phyloP scores from a whole-genome alignment of 2,888 invertebrate species.

The Dolichopus griseipennis region DNA sequence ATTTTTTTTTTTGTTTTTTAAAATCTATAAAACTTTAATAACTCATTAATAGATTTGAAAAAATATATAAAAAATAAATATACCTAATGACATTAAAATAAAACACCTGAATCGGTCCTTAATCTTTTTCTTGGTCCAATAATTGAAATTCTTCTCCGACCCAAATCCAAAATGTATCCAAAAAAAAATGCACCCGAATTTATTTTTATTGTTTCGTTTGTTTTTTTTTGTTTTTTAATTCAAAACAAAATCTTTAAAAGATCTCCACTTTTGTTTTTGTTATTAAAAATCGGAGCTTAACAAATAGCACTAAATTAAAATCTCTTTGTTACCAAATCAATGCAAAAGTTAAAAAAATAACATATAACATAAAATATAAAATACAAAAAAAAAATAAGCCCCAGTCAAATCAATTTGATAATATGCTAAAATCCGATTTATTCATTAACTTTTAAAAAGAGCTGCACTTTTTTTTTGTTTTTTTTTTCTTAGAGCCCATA shows the following conservation, averaged over 20 bases:
- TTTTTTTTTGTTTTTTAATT: too few relatives aligned
- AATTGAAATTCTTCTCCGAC: too few relatives aligned
- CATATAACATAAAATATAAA: too few relatives aligned
- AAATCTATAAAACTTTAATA: neutral
- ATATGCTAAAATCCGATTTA: slow-evolving; percentile 6
- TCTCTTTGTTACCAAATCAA: neutral
- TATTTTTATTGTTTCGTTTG: neutral
- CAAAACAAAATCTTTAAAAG: too few relatives aligned
- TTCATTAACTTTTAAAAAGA: slow-evolving; percentile 1
- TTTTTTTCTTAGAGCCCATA: neutral
- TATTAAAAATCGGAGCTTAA: neutral
- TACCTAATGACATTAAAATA: neutral
- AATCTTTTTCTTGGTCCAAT: neutral
- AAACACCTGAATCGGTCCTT: neutral
- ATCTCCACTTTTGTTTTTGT: too few relatives aligned
- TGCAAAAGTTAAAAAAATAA: neutral
- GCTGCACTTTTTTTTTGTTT: too few relatives aligned
- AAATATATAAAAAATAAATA: too few relatives aligned
- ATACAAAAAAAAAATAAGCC: neutral
- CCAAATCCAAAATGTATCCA: too few relatives aligned
- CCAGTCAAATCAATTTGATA: slow-evolving; percentile 1
- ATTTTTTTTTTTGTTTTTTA: too few relatives aligned
- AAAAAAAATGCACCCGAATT: neutral
- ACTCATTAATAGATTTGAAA: neutral
- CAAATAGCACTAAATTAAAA: neutral